These are phyloP conservation scores for Neotoma lepida DNA, from an alignment of 2,113 vertebrate genomes.

Conservation along the genomic window DNA sequence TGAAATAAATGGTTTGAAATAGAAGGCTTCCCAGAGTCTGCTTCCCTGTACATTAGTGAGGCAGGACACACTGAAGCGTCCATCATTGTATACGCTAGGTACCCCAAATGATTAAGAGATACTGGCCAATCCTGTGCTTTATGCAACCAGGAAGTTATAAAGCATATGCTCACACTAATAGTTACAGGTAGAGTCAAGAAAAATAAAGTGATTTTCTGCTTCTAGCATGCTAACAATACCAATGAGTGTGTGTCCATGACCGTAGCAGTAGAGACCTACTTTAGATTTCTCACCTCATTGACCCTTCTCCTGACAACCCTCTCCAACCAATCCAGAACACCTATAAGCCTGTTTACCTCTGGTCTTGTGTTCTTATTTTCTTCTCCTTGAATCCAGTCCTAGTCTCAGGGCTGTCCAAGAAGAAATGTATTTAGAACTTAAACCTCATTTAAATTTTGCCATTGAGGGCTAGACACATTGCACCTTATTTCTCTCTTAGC, in stretches of 20 bases:
- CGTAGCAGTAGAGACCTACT: not conserved
- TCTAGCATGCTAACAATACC: not conserved
- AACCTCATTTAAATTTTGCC: not conserved
- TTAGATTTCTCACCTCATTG: not conserved
- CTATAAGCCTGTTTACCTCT: not conserved
- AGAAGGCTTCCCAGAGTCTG: not conserved
- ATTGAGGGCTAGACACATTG: not conserved
- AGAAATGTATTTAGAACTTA: not conserved
- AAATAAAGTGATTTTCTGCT: not conserved
- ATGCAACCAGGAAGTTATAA: not conserved
- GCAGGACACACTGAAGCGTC: not conserved
- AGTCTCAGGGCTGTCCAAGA: not conserved
- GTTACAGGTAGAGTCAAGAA: not conserved
- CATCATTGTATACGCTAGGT: not conserved
- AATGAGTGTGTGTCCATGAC: not conserved
- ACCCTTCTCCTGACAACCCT: not conserved
- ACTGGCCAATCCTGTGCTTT: not conserved
- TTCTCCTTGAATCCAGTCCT: not conserved
- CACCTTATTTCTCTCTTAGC: not conserved
- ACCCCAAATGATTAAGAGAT: not conserved
- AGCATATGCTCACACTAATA: not conserved
- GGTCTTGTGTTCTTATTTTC: not conserved
- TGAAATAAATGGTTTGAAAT: slow-evolving; percentile 15
- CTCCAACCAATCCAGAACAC: not conserved
- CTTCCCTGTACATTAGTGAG: not conserved